A percentile compares a stretch with the other conserved stretches of the same genome.
phyloP scores from a whole-genome alignment of 2,113 vertebrate genomes.

The Theristicus caerulescens region DNA sequence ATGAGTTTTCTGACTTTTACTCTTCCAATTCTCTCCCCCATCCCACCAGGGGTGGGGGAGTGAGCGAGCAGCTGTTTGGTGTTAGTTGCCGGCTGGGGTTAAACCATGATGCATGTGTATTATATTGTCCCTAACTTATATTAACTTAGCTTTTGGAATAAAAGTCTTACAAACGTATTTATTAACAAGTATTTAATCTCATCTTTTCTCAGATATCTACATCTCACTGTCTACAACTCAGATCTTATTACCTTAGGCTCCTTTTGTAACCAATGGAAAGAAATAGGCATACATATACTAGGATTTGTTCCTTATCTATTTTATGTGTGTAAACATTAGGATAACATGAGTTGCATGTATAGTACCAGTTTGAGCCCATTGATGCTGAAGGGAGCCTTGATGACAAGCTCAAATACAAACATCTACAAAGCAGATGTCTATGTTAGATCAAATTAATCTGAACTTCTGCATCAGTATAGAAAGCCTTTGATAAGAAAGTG shows the following conservation, averaged over 20 bases:
- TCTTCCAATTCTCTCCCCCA: no score
- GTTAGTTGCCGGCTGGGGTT: no score
- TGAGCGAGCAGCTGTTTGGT: no score
- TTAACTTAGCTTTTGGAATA: neutral
- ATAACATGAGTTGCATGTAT: fast-evolving
- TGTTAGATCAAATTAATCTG: neutral
- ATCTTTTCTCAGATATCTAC: neutral
- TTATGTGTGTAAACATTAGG: neutral
- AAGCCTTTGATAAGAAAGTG: neutral
- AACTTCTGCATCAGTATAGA: neutral
- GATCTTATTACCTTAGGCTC: neutral
- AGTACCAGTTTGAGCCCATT: neutral
- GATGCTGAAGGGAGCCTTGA: neutral
- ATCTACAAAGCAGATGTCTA: neutral
- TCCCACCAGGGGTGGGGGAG: no score
- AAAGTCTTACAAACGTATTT: neutral
- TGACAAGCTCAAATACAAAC: neutral
- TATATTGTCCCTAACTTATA: neutral
- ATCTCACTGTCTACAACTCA: neutral
- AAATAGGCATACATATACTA: neutral
- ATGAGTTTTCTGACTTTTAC: no score
- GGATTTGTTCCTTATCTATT: neutral
- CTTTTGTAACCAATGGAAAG: neutral
- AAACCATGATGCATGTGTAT: neutral
- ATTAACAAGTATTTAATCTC: neutral